phyloP scores from a whole-genome alignment of 2,888 invertebrate genomes.

The Drosophila kambysellisi region DNA sequence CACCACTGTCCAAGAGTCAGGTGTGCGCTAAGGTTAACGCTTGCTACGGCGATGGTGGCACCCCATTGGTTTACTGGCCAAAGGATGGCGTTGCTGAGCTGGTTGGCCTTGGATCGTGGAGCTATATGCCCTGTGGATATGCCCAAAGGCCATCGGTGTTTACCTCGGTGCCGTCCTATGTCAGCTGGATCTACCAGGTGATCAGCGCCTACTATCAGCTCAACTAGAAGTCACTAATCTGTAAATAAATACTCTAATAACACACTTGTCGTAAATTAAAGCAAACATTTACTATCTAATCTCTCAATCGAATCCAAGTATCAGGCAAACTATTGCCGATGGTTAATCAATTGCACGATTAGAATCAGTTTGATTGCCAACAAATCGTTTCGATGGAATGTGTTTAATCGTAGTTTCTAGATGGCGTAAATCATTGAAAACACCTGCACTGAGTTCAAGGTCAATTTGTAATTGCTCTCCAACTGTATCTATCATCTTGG shows the following conservation, averaged over 20 bases:
- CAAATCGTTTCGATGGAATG: slow-evolving; percentile 6
- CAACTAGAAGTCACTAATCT: slow-evolving; percentile 30
- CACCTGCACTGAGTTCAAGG: slow-evolving; percentile 11
- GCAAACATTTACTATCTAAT: slow-evolving; percentile 49
- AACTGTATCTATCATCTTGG: neutral
- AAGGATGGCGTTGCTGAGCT: slow-evolving; percentile 64
- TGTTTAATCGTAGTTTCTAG: slow-evolving; percentile 8
- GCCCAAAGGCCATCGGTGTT: slow-evolving; percentile 71
- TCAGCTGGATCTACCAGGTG: slow-evolving; percentile 75
- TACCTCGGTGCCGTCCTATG: slow-evolving; percentile 62
- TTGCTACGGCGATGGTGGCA: slow-evolving; percentile 80
- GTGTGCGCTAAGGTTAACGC: slow-evolving; percentile 70
- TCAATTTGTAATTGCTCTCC: neutral
- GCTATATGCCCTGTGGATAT: slow-evolving; percentile 79
- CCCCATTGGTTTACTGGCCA: slow-evolving; percentile 75
- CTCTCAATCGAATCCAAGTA: slow-evolving; percentile 19
- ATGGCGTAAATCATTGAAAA: neutral
- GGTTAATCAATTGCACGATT: slow-evolving; percentile 37
- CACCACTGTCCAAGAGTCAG: slow-evolving; percentile 62
- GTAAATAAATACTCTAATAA: slow-evolving; percentile 3
- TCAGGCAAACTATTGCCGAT: slow-evolving; percentile 16
- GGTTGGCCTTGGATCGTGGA: slow-evolving; percentile 75
- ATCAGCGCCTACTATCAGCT: slow-evolving; percentile 75
- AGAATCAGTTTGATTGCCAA: slow-evolving; percentile 26
- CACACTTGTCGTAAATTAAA: slow-evolving; percentile 44